Evolutionary conservation across 2,113 vertebrate species (phyloP), one percentile per base, ranked within the genome.

Genomic region (Pungitius pungitius): DNA sequence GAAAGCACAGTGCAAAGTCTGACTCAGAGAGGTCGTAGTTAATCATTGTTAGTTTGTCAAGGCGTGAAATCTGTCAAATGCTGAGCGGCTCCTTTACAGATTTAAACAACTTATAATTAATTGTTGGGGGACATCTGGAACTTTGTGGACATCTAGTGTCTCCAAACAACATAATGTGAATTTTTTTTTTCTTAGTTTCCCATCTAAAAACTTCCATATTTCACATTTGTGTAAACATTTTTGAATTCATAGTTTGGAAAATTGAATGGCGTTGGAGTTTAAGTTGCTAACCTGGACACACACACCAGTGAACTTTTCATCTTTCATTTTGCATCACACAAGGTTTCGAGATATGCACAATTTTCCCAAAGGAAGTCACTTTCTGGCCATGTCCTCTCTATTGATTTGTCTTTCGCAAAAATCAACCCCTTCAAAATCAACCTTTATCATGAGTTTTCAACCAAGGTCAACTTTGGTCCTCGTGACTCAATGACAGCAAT

Each of bases 1-100:
- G 73, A 56, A 83, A 70, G 51, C 26, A 60, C 3, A 54, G 90
- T 83, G 51, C 88, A 92, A 93, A 90, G 91, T 93, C 84, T 81
- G 73, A 85, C 74, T 86, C 37, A 8, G 63, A 75, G 70, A 69
- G 26, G 52, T 65, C 59, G 11, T 4, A 54, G 91, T 92, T 89
- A 93, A 92, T 91, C 45, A 92, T 93, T 92, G 40, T 49, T 55
- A 52, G 22, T 66, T 22, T 27, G 14, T 61, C 5, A 22, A 26
- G 54, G 22, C 42, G 42, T 56, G 37, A 22, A 68, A 39, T 11
- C 1, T 42, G 20, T 68, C 42, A 59, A 51, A 59, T 5, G 1
- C 8, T 30, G 2, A 8, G 14, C 35, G 69, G 57, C 45, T 51
- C 80, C 49, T 73, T 12, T 0, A 27, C 22, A 3, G 6, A 30